phyloP scores from a whole-genome alignment of 2,888 invertebrate species.

The Nephrotoma flavescens region DNA sequence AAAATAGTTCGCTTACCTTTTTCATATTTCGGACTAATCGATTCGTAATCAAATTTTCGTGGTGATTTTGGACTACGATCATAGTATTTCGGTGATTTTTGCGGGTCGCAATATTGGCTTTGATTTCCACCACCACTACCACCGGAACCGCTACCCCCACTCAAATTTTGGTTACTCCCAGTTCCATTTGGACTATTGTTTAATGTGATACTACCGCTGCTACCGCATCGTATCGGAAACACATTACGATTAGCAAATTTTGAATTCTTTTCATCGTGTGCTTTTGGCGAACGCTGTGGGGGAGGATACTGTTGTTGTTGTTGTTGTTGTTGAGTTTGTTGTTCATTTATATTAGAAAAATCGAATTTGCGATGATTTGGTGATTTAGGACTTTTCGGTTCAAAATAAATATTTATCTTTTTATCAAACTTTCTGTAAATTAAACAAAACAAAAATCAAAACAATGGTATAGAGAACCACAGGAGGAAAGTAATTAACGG shows the following conservation, averaged over 20 bases:
- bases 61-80: conserved; percentile 40
- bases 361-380: conserved; percentile 1
- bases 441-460: neutral
- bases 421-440: conserved; percentile 5
- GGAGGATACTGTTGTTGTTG: neutral
- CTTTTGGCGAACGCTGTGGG: conserved; percentile 14
- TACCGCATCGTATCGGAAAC: neutral
- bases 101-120: neutral
- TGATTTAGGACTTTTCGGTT: conserved; percentile 6
- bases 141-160: neutral
- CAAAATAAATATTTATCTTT: conserved; percentile 3
- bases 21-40: conserved; percentile 24
- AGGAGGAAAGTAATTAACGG: neutral
- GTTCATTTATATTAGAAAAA: conserved; percentile 2
- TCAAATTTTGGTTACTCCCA: neutral
- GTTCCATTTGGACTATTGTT: neutral
- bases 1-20: conserved; percentile 9
- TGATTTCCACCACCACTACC: neutral
- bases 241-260: neutral
- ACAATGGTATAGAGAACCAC: neutral
- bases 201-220: neutral
- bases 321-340: neutral
- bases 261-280: conserved; percentile 14
- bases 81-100: neutral
- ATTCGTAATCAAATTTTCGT: conserved; percentile 42